Evolutionary conservation across 2,797 vertebrate genomes (phyloP), one percentile per base, ranked within the genome.

Genomic region (Triplophysa bombifrons): DNA sequence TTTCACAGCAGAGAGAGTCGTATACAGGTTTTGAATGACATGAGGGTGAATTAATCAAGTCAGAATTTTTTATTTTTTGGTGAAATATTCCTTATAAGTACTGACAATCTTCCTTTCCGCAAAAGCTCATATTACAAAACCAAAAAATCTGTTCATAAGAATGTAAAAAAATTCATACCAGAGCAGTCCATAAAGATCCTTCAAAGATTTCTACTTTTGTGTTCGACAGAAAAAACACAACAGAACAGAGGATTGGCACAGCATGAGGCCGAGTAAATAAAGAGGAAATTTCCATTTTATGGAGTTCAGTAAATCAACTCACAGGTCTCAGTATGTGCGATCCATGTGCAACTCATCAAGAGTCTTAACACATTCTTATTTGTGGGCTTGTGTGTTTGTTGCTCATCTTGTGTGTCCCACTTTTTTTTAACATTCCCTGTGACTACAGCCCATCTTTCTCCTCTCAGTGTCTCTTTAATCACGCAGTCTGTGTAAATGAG

Each of bases 401-500:
- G 19, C 71, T 41, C 64, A 17, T 53, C 46, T 64, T 10, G 12
- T 16, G 22, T 41, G 2, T 69, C 65, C 16, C 9, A 25, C 27
- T 64, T 71, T 64, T 51, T n/a, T 71, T 71, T 19, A 7, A 30
- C 34, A 41, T 44, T 53, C 68, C 76, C 67, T 12, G 30, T 48
- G 58, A 73, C 50, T 13, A 20, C 20, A 46, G 20, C 61, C 8
- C 70, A 65, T 67, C 70, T 56, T 71, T 67, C 72, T 25, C 70
- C 19, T 53, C 58, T 69, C 64, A 14, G 56, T 48, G 30, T 48
- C 48, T 73, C 60, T 80, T 72, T 73, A 73, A 73, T 80, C 86
- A 85, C 11, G 25, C 80, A 72, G 71, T 74, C 70, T 70, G 63
- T 61, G 70, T 64, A 68, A 50, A 60, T 79, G 72, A 60, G 60